Evolutionary conservation across 2,888 invertebrate genomes (phyloP), one percentile per base, ranked within the genome.

Genomic region (Hirtodrosophila alboralis): DNA sequence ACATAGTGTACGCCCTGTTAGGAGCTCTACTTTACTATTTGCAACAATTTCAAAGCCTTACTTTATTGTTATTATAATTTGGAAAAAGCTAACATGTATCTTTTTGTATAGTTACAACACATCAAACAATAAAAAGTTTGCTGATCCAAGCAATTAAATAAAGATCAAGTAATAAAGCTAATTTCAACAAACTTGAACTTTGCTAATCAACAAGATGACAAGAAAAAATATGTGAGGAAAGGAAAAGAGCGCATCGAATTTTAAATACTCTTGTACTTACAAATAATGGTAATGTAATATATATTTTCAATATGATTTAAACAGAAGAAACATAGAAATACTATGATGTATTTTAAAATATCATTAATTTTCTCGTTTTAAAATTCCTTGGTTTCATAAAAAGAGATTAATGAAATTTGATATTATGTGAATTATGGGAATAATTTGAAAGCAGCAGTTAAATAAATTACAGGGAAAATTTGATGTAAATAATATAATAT

Each of bases 131-230:
- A 14, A 28, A 18, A 26, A 14, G 13, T 21, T 23, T 13, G 28
- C 45, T 40, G 47, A 57, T 31, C 40, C 10, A 2, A 27, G 21
- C 36, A 48, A 41, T 58, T 58, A 58, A 48, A 36, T 41, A 41
- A 31, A 57, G 57, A 43, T 57, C 43, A 43, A 48, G 41, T 37
- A 31, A 38, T 48, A 33, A 33, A 13, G 36, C 18, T 44, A 26
- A 43, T 33, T 33, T 16, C 13, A 4, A 10, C n/a, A 48, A 43
- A 43, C 58, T 57, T 60, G 58, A 60, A 57, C 59, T 48, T 48
- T 48, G 58, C 7, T 12, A 6, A 31, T 26, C 8, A 12, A 23
- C 30, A 8, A 14, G 16, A 26, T 26, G 31, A 1, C 16, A 23
- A 44, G 6, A 26, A 38, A 34, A 27, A 31, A 16, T 8, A 13